These are phyloP conservation scores for Cranoglanis bouderius DNA, from an alignment of 2,113 vertebrate genomes.

Conservation along the genomic window DNA sequence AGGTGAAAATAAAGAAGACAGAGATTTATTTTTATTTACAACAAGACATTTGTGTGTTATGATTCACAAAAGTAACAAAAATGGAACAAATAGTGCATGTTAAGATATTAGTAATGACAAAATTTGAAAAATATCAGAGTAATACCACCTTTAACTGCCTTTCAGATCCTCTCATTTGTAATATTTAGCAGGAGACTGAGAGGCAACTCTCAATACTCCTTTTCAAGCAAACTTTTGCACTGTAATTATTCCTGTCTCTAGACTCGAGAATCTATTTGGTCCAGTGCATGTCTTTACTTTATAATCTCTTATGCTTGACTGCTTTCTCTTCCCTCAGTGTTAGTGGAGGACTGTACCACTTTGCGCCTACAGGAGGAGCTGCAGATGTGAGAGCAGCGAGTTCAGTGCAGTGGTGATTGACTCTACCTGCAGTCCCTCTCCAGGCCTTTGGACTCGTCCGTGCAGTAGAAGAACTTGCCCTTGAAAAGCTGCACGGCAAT, in stretches of 20 bases:
- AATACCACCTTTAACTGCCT: not conserved
- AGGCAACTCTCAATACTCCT: not conserved
- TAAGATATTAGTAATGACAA: not conserved
- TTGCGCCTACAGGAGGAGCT: constrained; percentile 21
- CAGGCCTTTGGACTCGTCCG: constrained; percentile 91
- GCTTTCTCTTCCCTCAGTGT: not conserved
- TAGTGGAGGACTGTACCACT: not conserved
- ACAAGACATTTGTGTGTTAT: not conserved
- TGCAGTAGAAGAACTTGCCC: constrained; percentile 96
- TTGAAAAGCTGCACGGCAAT: constrained; percentile 98
- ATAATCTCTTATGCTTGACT: not conserved
- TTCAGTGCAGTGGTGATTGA: not conserved
- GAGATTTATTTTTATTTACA: not conserved
- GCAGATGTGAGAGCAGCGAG: not conserved
- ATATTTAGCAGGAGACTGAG: not conserved
- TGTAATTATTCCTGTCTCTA: not conserved
- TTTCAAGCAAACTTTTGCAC: not conserved
- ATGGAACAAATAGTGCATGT: not conserved
- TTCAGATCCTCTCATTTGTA: not conserved
- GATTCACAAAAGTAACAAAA: not conserved
- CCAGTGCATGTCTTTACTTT: not conserved
- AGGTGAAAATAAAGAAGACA: not conserved
- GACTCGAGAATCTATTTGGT: not conserved
- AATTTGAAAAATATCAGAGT: not conserved
- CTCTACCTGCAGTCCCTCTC: constrained; percentile 93